phyloP scores from a whole-genome alignment of 2,888 invertebrate species.

The Callyntrura guangdongensis region DNA sequence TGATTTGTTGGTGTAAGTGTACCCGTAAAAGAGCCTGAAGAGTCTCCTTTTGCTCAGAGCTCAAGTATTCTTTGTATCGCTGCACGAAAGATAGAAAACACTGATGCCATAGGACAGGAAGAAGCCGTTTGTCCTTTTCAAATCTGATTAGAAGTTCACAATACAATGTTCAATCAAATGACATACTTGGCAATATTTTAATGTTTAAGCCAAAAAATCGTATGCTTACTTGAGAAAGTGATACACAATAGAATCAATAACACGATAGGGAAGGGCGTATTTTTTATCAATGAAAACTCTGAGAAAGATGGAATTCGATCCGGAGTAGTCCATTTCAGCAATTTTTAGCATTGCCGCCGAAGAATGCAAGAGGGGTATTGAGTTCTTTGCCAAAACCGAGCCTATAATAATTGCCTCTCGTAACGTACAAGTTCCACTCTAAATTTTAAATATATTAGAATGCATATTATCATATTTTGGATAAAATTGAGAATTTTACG shows the following conservation, averaged over 20 bases:
- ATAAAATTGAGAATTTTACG: too few species aligned
- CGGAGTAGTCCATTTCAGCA: conserved; percentile 98
- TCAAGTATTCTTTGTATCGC: conserved; percentile 97
- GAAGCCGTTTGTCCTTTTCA: conserved; percentile 91
- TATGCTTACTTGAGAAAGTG: conserved; percentile 94
- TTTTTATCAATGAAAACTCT: conserved; percentile 98
- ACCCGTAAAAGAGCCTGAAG: conserved; percentile 92
- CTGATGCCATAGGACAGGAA: conserved; percentile 99
- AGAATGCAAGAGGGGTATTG: conserved; percentile 97
- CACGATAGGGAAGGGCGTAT: conserved; percentile 98
- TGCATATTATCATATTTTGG: too few species aligned
- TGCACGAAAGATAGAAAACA: conserved; percentile 97
- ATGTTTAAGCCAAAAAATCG: not conserved
- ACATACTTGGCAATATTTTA: not conserved
- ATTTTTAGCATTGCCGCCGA: conserved; percentile 98
- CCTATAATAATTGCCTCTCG: conserved; percentile 98
- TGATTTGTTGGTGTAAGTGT: conserved; percentile 90
- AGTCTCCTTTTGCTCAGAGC: conserved; percentile 96
- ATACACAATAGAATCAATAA: conserved; percentile 97
- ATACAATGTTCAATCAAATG: not conserved
- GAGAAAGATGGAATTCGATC: conserved; percentile 98
- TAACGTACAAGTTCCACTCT: conserved; percentile 97
- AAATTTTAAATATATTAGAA: conserved; percentile 64
- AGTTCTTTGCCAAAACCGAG: conserved; percentile 95
- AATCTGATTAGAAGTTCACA: conserved; percentile 89